These are phyloP conservation scores for Ecliptopera silaceata DNA, from an alignment of 2,888 invertebrate genomes.

Conservation along the genomic window DNA sequence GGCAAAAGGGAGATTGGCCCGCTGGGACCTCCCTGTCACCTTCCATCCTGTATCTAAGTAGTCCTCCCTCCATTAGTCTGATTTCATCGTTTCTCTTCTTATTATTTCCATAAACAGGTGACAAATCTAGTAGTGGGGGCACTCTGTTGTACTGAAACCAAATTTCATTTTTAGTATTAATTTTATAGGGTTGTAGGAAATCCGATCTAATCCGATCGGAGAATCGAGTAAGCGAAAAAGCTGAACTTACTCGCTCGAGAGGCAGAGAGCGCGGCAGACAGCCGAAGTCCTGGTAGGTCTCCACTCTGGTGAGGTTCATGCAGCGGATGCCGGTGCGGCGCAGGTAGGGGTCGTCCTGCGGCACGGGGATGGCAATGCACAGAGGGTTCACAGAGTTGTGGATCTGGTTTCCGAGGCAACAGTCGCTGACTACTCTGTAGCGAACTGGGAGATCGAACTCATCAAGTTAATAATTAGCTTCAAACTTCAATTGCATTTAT, in stretches of 20 bases:
- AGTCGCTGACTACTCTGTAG: constrained; percentile 39
- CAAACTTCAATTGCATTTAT: too few species aligned
- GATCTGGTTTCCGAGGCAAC: constrained; percentile 43
- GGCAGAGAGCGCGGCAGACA: constrained; percentile 47
- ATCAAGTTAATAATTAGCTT: too few species aligned
- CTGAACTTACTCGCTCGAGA: constrained; percentile 45
- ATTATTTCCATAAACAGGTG: constrained; percentile 42
- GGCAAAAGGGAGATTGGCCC: constrained; percentile 31
- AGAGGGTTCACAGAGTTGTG: constrained; percentile 41
- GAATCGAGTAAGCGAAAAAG: not conserved
- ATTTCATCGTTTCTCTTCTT: constrained; percentile 32
- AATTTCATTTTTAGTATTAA: not conserved
- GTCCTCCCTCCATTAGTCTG: constrained; percentile 40
- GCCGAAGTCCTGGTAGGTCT: constrained; percentile 49
- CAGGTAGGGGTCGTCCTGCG: constrained; percentile 50
- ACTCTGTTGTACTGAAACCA: constrained; percentile 42
- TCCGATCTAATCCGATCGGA: too few species aligned
- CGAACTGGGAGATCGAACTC: constrained; percentile 29
- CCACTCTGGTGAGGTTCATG: constrained; percentile 52
- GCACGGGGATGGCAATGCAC: constrained; percentile 49
- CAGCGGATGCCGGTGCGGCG: constrained; percentile 47
- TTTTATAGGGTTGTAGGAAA: too few species aligned
- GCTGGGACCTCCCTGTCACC: constrained; percentile 43
- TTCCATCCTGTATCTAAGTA: constrained; percentile 44
- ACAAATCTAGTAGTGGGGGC: constrained; percentile 47